Percentiles rank a stretch among this genome's conserved stretches.
phyloP scores from a whole-genome alignment of 2,113 vertebrate species.

The Odontesthes bonariensis region DNA sequence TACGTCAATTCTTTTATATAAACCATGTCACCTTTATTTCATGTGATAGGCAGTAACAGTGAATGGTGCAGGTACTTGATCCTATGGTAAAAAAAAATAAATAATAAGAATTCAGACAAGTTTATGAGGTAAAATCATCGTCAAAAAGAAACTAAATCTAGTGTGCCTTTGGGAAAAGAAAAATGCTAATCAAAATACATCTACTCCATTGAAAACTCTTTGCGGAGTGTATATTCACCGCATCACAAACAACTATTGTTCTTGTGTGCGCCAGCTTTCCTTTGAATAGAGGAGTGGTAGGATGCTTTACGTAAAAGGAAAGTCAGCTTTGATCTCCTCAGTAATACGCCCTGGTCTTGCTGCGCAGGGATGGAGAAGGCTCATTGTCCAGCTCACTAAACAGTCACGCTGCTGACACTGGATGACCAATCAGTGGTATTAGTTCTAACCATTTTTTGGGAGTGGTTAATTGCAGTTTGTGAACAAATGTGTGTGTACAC shows the following conservation, averaged over 20 bases:
- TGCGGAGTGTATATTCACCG: no score
- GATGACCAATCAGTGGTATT: constrained; percentile 33
- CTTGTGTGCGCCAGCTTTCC: neutral
- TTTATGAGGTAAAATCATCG: neutral
- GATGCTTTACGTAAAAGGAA: constrained; percentile 26
- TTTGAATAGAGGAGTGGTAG: neutral
- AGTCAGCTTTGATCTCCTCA: constrained; percentile 34
- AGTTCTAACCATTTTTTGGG: constrained; percentile 29
- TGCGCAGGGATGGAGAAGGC: neutral
- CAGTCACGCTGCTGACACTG: constrained; percentile 4
- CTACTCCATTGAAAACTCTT: no score
- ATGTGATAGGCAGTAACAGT: no score
- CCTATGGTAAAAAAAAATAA: neutral
- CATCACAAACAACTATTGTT: neutral
- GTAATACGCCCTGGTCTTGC: neutral
- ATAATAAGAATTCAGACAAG: neutral
- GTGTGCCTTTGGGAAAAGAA: no score
- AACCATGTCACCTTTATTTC: no score
- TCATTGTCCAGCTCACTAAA: constrained; percentile 43
- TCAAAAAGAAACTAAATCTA: neutral
- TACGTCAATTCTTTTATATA: no score
- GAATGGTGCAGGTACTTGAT: no score
- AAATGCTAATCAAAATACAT: no score
- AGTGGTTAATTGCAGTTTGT: constrained; percentile 9
- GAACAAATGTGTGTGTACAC: constrained; percentile 20